Conservation (phyloP, 2,888 invertebrate genomes). For the Eupithecia exiguata region DNA sequence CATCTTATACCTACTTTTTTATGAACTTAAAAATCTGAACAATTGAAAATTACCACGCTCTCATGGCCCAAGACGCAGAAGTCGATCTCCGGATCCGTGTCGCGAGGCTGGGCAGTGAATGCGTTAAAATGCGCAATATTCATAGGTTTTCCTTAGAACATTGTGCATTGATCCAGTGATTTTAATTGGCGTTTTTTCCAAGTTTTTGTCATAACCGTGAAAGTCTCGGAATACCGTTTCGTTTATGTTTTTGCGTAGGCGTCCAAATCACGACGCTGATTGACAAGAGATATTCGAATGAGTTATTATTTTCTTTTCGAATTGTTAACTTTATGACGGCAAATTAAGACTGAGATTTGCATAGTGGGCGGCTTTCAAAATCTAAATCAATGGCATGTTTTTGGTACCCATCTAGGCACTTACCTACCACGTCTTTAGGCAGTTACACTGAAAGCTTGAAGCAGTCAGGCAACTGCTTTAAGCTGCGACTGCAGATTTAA, state of each 20-base stretch:
- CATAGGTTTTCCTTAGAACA: background rate
- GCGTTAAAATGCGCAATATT: no score
- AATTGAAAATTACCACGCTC: background rate
- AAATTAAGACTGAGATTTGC: constrained; percentile 56
- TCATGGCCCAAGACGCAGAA: no score
- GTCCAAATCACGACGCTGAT: constrained; percentile 71
- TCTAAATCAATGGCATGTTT: background rate
- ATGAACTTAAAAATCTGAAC: background rate
- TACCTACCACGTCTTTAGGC: background rate
- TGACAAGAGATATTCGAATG: constrained; percentile 60
- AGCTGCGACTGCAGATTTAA: no score
- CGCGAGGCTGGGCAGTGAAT: no score
- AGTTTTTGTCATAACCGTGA: constrained; percentile 40
- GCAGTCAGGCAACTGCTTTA: no score
- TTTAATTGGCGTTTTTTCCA: constrained; percentile 33
- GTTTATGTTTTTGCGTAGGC: constrained; percentile 70
- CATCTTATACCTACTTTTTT: no score
- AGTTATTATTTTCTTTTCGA: constrained; percentile 49
- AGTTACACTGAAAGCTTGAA: no score
- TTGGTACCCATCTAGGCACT: background rate
- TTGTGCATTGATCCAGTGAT: background rate
- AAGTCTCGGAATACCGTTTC: constrained; percentile 49
- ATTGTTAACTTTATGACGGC: constrained; percentile 57
- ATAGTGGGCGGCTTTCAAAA: constrained; percentile 30
- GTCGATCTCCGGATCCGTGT: no score